Evolutionary conservation across 2,797 vertebrate genomes (phyloP).

Genomic region (Hippopotamyrus pictus): DNA sequence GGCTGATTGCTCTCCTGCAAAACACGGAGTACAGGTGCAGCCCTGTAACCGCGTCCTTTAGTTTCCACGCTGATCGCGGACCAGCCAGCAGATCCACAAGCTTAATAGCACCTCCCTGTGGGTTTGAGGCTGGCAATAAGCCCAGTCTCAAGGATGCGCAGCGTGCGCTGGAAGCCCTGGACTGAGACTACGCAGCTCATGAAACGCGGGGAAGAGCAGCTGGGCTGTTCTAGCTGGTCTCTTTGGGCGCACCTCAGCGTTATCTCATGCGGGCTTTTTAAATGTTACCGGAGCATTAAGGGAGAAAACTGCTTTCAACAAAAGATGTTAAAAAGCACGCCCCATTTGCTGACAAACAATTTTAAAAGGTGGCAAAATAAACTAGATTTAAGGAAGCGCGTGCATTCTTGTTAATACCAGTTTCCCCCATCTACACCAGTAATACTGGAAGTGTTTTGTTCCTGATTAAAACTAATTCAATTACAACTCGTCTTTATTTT

Average conservation of each 20-base stretch:
- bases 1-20: background rate
- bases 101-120: background rate
- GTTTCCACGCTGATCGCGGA: background rate
- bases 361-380: background rate
- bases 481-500: background rate
- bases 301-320: background rate
- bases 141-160: background rate
- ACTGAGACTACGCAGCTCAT: background rate
- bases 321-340: background rate
- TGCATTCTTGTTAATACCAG: background rate
- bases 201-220: background rate
- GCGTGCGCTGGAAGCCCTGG: background rate
- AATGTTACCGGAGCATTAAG: background rate
- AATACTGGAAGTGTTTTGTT: background rate
- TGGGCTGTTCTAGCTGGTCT: background rate
- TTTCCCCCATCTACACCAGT: background rate
- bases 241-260: background rate
- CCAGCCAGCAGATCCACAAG: background rate
- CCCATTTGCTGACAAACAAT: background rate
- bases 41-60: background rate
- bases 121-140: background rate
- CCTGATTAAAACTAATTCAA: background rate
- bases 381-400: background rate
- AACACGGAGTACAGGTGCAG: slow-evolving; percentile 15
- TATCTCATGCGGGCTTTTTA: background rate